Evolutionary conservation across 30 jellyfish, hydroid and myxozoan species (phyloP).

Genomic region (Sanderia malayensis): DNA sequence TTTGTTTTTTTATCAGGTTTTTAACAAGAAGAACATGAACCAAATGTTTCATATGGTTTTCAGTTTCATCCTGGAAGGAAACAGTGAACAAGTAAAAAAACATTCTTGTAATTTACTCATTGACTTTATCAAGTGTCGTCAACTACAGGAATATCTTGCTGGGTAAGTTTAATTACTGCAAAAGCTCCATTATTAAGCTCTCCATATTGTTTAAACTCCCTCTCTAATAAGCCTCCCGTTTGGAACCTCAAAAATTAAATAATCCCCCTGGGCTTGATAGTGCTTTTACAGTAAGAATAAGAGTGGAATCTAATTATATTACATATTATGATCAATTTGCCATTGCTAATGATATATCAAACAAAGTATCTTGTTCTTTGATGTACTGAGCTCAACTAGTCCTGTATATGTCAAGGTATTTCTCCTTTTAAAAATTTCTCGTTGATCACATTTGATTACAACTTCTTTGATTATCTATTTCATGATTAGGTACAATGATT

Average conservation of each 20-base stretch:
- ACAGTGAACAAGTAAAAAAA: slow-evolving; percentile 29
- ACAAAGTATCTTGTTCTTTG: not conserved
- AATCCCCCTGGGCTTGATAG: not conserved
- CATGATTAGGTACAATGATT: slow-evolving; percentile 44
- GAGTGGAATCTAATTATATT: too few species aligned
- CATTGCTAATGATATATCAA: too few species aligned
- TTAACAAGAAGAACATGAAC: slow-evolving; percentile 67
- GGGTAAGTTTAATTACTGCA: slow-evolving; percentile 46
- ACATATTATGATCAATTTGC: too few species aligned
- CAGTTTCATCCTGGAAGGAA: slow-evolving; percentile 59
- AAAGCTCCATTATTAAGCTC: not conserved
- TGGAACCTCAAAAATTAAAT: too few species aligned
- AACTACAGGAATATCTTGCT: slow-evolving; percentile 60
- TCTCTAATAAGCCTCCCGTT: not conserved
- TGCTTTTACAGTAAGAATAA: not conserved
- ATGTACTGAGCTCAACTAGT: not conserved
- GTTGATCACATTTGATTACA: too few species aligned
- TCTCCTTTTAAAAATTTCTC: too few species aligned
- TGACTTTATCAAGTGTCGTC: slow-evolving; percentile 48
- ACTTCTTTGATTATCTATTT: too few species aligned
- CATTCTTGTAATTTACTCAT: slow-evolving; percentile 75
- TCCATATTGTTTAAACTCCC: too few species aligned
- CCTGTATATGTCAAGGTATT: not conserved
- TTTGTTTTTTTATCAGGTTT: slow-evolving; percentile 56
- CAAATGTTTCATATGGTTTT: slow-evolving; percentile 67